These are phyloP conservation scores for Limulus polyphemus DNA, from an alignment of 2,888 invertebrate genomes.

Conservation along the genomic window DNA sequence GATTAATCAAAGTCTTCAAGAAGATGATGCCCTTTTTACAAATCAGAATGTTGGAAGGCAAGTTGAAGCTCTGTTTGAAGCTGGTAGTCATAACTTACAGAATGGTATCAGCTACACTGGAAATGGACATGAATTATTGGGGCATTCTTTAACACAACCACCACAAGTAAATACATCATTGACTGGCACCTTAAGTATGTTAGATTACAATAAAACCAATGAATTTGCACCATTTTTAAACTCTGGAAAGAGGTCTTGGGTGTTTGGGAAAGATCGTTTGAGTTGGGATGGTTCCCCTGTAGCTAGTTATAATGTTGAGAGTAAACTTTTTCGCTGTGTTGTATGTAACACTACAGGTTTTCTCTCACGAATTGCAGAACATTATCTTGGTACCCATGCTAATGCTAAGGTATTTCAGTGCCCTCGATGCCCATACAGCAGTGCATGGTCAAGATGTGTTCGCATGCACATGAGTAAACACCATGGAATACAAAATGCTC, in stretches of 20 bases:
- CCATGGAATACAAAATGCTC: slow-evolving; percentile 51
- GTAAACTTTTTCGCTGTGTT: slow-evolving; percentile 58
- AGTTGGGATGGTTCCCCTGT: slow-evolving; percentile 66
- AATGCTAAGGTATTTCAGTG: slow-evolving; percentile 51
- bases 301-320: slow-evolving; percentile 62
- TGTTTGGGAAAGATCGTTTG: slow-evolving; percentile 55
- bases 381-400: slow-evolving; percentile 62
- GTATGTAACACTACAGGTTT: slow-evolving; percentile 60
- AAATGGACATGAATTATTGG: too few species aligned
- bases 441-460: slow-evolving; percentile 61
- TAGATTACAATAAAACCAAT: too few species aligned
- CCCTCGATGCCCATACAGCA: slow-evolving; percentile 57
- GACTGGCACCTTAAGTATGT: too few species aligned
- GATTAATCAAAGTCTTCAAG: too few species aligned
- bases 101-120: too few species aligned
- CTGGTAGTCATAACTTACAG: too few species aligned
- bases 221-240: background rate
- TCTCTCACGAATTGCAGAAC: slow-evolving; percentile 57
- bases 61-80: background rate
- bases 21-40: background rate
- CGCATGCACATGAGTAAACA: slow-evolving; percentile 57
- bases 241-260: slow-evolving; percentile 42
- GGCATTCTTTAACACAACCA: too few species aligned
- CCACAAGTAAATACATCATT: too few species aligned
- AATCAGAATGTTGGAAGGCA: slow-evolving; percentile 2